Conservation (phyloP, 2,888 invertebrate species). For the Sarcophaga variegata region DNA sequence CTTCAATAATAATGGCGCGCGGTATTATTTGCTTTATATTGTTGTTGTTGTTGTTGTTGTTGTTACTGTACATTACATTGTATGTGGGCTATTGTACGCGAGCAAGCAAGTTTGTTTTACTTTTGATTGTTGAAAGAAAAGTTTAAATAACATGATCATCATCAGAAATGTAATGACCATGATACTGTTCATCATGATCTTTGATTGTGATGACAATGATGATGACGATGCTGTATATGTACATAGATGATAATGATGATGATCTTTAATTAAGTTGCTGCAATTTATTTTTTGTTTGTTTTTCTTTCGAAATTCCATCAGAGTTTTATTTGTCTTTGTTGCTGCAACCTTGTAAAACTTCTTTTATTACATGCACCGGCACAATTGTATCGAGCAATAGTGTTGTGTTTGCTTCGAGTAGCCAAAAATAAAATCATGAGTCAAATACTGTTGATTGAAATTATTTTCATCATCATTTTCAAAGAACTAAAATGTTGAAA, state of each 20-base stretch:
- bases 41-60: not conserved
- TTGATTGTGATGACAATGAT: slow-evolving; percentile 29
- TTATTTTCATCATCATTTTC: not conserved
- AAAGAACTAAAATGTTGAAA: too few species aligned
- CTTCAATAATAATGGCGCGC: slow-evolving; percentile 56
- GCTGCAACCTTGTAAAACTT: slow-evolving; percentile 76
- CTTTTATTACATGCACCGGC: slow-evolving; percentile 70
- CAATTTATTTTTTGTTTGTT: not conserved
- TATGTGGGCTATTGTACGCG: not conserved
- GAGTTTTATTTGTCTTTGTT: slow-evolving; percentile 54
- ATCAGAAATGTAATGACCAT: not conserved
- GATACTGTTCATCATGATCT: not conserved
- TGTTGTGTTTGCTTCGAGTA: not conserved
- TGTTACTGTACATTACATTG: not conserved
- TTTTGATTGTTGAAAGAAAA: slow-evolving; percentile 65
- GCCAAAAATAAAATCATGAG: not conserved
- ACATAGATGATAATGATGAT: not conserved
- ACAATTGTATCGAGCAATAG: slow-evolving; percentile 22
- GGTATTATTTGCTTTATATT: not conserved
- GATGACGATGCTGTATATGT: slow-evolving; percentile 14
- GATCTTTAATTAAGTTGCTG: slow-evolving; percentile 30
- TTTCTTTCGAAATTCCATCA: slow-evolving; percentile 66
- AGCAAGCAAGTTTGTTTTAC: slow-evolving; percentile 30
- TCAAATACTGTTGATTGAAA: not conserved
- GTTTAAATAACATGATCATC: slow-evolving; percentile 38